A percentile compares a stretch with the other conserved stretches of the same genome.
phyloP scores from a whole-genome alignment of 2,888 invertebrate species.

The Eristalinus sepulchralis region DNA sequence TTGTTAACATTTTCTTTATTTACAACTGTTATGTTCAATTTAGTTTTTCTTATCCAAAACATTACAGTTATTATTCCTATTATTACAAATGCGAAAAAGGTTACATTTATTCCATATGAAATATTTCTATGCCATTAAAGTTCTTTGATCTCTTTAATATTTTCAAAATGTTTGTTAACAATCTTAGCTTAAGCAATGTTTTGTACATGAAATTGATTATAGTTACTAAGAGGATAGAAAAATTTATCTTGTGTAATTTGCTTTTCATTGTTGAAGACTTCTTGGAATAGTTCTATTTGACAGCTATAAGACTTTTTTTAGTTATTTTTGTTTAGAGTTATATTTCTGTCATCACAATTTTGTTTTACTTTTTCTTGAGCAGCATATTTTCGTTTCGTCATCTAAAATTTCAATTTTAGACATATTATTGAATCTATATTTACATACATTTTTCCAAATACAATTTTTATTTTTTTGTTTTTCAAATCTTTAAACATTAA shows the following conservation, averaged over 20 bases:
- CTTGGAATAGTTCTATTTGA: slow-evolving; percentile 33
- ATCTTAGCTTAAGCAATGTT: too few relatives aligned
- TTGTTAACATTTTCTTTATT: slow-evolving; percentile 7
- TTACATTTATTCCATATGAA: too few relatives aligned
- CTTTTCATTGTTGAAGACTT: neutral
- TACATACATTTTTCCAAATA: too few relatives aligned
- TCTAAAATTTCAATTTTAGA: slow-evolving; percentile 18
- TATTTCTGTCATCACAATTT: too few relatives aligned
- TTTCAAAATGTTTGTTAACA: too few relatives aligned
- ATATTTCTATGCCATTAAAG: too few relatives aligned
- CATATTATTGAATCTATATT: too few relatives aligned
- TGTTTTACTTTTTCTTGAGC: slow-evolving; percentile 20
- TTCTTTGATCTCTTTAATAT: too few relatives aligned
- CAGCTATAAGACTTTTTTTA: slow-evolving; percentile 40
- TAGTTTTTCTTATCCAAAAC: slow-evolving; percentile 12
- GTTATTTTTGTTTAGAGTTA: slow-evolving; percentile 42
- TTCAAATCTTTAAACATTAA: too few relatives aligned
- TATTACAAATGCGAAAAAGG: neutral
- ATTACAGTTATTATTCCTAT: neutral
- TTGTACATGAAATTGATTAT: too few relatives aligned
- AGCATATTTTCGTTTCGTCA: slow-evolving; percentile 33
- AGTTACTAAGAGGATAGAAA: neutral
- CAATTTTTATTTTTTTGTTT: too few relatives aligned
- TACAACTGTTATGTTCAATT: neutral
- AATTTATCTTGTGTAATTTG: too few relatives aligned